These are phyloP conservation scores for Fissipunctia ypsillon DNA, from an alignment of 2,888 invertebrate genomes.

Conservation along the genomic window DNA sequence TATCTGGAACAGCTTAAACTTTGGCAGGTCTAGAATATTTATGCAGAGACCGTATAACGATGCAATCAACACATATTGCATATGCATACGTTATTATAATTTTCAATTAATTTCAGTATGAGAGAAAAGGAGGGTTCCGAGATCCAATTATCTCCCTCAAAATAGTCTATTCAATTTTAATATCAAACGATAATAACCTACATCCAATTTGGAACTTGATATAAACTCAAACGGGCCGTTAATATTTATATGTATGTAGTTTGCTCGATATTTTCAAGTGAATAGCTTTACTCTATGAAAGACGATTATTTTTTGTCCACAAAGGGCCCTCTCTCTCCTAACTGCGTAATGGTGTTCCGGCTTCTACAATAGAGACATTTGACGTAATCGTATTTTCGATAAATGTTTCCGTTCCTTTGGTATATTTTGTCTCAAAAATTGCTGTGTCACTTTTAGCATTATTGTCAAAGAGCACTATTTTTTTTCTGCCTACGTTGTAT, in stretches of 20 bases:
- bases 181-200: constrained; percentile 28
- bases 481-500: background rate
- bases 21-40: background rate
- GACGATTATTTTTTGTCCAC: constrained; percentile 30
- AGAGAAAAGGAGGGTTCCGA: constrained; percentile 19
- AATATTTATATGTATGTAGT: too few relatives aligned
- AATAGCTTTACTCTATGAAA: constrained; percentile 29
- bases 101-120: constrained; percentile 31
- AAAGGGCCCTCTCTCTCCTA: constrained; percentile 36
- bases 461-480: background rate
- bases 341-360: constrained; percentile 42
- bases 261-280: constrained; percentile 26
- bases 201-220: constrained; percentile 6
- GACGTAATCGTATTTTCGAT: constrained; percentile 47
- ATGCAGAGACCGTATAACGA: background rate
- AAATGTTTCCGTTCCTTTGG: constrained; percentile 25
- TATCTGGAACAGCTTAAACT: background rate
- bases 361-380: constrained; percentile 32
- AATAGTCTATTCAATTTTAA: constrained; percentile 33
- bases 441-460: background rate
- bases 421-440: constrained; percentile 3
- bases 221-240: constrained; percentile 8
- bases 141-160: constrained; percentile 21
- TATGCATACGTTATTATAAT: constrained; percentile 15
- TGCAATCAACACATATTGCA: background rate